Base-by-base conservation (phyloP, 2,888 invertebrate species). In the Leptinotarsa haldemani region DNA sequence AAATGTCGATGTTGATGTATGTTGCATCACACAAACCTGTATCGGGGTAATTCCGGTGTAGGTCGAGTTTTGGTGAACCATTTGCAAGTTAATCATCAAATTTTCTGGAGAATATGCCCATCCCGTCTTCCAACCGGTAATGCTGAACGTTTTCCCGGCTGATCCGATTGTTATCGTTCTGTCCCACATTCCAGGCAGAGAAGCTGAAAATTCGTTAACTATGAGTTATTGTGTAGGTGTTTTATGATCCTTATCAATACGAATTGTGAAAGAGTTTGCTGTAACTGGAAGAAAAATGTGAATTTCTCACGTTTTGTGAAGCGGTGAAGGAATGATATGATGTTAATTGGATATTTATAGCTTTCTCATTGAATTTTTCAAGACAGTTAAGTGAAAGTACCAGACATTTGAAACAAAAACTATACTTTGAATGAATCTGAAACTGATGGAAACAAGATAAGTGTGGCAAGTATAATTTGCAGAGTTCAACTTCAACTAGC, bases 141-240 rank as follows among this genome's bases (percentile, higher is more conserved):
- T 96, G 70, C 97, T 97, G 89, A 99, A 98, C 1, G 98, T 97
- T 90, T 99, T 99, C 0, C 99, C 99, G 0, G 98, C 98, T 25
- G 98, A 98, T 0, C 99, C 98, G 77, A 99, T 93, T 0, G 99
- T 98, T 52, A 99, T 93, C 0, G 99, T 99, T 25, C 98, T 91
- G 78, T 99, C 97, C 95, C 97, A 99, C 99, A 99, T 99, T n/a
- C 89, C 97, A 0, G 98, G 98, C 12, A 99, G 87, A 25, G 75
- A 64, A 18, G 75, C 75, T 75, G 40, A 52, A 71, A 71, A 67
- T n/a, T n/a, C 61, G 40, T 40, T 20, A 15, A 67, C 30, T 61
- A 7, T 61, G 16, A 56, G 22, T 56, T 22, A 22, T 56, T 22
- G 3, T 25, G 56, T 2, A 4, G 22, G 13, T 20, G 20, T 20